These are phyloP conservation scores for Drosophila trichaetosa DNA, from an alignment of 2,888 invertebrate genomes.

Conservation along the genomic window DNA sequence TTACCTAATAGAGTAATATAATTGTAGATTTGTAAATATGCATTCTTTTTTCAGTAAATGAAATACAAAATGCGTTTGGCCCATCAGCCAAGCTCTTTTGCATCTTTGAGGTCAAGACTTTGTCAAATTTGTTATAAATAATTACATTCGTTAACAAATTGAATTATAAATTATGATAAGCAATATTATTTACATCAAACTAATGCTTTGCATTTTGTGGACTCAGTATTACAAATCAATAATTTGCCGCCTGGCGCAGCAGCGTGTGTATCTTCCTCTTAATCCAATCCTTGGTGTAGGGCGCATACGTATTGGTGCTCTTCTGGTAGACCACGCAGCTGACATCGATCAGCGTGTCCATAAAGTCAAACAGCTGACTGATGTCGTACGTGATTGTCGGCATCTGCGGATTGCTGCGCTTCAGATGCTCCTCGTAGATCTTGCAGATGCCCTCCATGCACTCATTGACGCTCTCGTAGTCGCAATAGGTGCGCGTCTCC, in stretches of 20 bases:
- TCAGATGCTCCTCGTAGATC: slow-evolving; percentile 99
- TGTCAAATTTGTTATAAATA: not conserved
- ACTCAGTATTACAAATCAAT: not conserved
- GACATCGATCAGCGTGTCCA: slow-evolving; percentile 97
- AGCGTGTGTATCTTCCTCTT: slow-evolving; percentile 99
- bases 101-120: not conserved
- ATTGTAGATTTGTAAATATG: not conserved
- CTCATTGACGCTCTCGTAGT: slow-evolving; percentile 98
- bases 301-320: slow-evolving; percentile 97
- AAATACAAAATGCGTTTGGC: not conserved
- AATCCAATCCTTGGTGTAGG: slow-evolving; percentile 99
- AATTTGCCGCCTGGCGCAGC: slow-evolving; percentile 85
- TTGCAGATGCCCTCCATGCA: slow-evolving; percentile 99
- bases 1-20: not conserved
- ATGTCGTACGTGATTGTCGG: slow-evolving; percentile 99
- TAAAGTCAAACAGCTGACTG: slow-evolving; percentile 98
- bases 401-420: slow-evolving; percentile 95
- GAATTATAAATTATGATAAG: not conserved
- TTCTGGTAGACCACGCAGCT: slow-evolving; percentile 98
- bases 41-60: not conserved
- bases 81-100: not conserved
- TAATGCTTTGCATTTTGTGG: not conserved
- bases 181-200: not conserved
- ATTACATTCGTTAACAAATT: not conserved
- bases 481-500: slow-evolving; percentile 98